Evolutionary conservation across 2,797 vertebrate species (phyloP).

Genomic region (Paramormyrops hopkinsi): DNA sequence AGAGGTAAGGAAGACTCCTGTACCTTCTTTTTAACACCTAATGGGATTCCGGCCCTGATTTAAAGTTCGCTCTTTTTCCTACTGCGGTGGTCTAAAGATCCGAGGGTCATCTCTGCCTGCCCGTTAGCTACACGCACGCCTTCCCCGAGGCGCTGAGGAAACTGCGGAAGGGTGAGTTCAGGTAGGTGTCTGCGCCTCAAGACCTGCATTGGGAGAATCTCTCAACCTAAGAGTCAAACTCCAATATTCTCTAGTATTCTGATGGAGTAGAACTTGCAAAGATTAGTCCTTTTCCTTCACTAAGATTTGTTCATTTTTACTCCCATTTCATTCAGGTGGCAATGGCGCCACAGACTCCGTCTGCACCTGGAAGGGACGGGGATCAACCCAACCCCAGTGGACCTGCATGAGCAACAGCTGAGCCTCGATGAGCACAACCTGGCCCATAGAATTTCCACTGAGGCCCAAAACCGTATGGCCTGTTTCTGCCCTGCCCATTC

Average conservation of each 20-base stretch:
- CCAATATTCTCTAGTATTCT: not conserved
- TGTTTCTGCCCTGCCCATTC: not conserved
- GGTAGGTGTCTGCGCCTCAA: constrained; percentile 64
- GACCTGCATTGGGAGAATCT: not conserved
- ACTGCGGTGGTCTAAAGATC: constrained; percentile 62
- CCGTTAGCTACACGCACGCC: constrained; percentile 79
- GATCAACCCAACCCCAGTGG: constrained; percentile 82
- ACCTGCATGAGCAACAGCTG: constrained; percentile 90
- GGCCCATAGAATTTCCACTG: constrained; percentile 71
- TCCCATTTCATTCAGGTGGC: constrained; percentile 66
- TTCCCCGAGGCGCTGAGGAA: constrained; percentile 88
- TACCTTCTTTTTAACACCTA: not conserved
- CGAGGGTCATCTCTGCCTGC: constrained; percentile 91
- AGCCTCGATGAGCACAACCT: constrained; percentile 86
- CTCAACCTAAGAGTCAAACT: not conserved
- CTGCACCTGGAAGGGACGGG: constrained; percentile 88
- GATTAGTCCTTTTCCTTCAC: not conserved
- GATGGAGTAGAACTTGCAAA: not conserved
- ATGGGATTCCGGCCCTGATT: not conserved
- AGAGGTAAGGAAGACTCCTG: constrained; percentile 68
- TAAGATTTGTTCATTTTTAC: not conserved
- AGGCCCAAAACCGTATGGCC: constrained; percentile 47
- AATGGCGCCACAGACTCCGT: constrained; percentile 90
- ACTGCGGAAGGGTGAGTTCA: constrained; percentile 87
- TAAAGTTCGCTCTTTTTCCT: not conserved